Conservation (phyloP, 2,113 vertebrate genomes). For the Burhinus oedicnemus region DNA sequence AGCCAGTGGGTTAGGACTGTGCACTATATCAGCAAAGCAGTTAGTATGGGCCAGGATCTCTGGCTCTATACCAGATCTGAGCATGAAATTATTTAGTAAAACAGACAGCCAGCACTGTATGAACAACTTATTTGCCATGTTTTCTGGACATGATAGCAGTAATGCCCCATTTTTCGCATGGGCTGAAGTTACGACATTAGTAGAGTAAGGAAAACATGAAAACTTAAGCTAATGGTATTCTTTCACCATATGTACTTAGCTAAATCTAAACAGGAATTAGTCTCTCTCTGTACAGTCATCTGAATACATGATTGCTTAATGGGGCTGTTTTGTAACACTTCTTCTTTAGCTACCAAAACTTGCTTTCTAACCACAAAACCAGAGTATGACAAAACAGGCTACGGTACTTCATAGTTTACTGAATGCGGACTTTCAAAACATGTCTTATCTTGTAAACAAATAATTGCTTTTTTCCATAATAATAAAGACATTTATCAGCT, state of each 20-base stretch:
- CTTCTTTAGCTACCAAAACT: background rate
- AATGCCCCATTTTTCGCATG: background rate
- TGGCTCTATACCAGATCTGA: background rate
- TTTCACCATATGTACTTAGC: background rate
- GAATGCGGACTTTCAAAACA: background rate
- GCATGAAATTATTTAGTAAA: background rate
- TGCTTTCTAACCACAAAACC: slow-evolving; percentile 28
- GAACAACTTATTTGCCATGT: background rate
- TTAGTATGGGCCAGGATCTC: background rate
- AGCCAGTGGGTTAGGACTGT: background rate
- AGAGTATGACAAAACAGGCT: background rate
- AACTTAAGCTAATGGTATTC: background rate
- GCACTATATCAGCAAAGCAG: background rate
- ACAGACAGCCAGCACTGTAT: background rate
- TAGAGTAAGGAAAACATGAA: background rate
- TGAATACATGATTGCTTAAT: background rate
- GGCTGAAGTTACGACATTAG: background rate
- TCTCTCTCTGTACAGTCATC: background rate
- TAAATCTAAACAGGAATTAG: background rate
- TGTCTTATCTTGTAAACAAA: background rate
- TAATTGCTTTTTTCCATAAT: background rate
- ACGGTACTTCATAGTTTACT: background rate
- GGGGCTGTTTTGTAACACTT: background rate
- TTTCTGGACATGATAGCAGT: background rate
- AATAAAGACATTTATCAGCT: background rate